A percentile compares a stretch with the other conserved stretches of the same genome.
Evolutionary conservation across 2,888 invertebrate genomes (phyloP).

Genomic region (Onthophagus sagittarius): DNA sequence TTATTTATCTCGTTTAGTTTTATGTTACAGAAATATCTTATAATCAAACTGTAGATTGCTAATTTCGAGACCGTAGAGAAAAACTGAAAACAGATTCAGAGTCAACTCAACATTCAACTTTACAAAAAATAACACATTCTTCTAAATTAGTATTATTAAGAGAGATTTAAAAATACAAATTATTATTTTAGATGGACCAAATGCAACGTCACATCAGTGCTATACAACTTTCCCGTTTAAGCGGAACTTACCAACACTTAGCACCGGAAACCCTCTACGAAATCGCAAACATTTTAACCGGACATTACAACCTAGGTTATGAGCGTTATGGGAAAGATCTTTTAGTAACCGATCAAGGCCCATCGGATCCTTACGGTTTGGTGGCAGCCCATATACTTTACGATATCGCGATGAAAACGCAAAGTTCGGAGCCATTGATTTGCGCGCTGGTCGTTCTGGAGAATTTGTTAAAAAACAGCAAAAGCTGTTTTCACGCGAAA

Average conservation of each 20-base stretch:
- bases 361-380: constrained; percentile 76
- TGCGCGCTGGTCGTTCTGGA: constrained; percentile 70
- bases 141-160: too few relatives aligned
- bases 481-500: constrained; percentile 87
- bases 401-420: constrained; percentile 53
- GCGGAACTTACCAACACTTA: constrained; percentile 62
- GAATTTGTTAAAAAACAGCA: constrained; percentile 69
- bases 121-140: too few relatives aligned
- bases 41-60: too few relatives aligned
- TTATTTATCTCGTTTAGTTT: too few relatives aligned
- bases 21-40: too few relatives aligned
- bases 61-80: too few relatives aligned
- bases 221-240: constrained; percentile 68
- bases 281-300: constrained; percentile 59
- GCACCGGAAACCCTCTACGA: constrained; percentile 54
- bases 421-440: constrained; percentile 56
- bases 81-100: too few relatives aligned
- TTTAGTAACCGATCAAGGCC: constrained; percentile 66
- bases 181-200: constrained; percentile 57
- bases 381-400: constrained; percentile 71
- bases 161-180: too few relatives aligned
- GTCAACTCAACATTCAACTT: too few relatives aligned
- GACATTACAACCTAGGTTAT: constrained; percentile 63
- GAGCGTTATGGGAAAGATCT: constrained; percentile 56
- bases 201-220: constrained; percentile 81